Evolutionary conservation across 2,797 vertebrate species (phyloP).

Genomic region (Adrianichthys oophorus): DNA sequence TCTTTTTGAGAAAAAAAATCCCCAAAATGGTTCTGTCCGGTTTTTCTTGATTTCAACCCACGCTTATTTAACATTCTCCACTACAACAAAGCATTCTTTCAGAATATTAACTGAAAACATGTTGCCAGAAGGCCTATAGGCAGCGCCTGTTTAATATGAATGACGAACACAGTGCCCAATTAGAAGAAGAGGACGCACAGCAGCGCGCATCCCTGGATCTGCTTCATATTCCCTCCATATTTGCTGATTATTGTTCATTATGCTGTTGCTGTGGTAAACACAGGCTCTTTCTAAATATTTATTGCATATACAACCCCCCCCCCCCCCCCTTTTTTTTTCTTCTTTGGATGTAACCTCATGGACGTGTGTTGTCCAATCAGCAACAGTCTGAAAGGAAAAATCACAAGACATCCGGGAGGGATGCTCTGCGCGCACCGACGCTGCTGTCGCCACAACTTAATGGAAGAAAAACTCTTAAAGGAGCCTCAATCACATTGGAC

Average conservation of each 20-base stretch:
- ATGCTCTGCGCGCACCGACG: conserved; percentile 63
- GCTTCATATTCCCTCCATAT: conserved; percentile 2
- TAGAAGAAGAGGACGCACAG: conserved; percentile 29
- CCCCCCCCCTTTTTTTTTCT: too few species aligned
- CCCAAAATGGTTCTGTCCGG: too few species aligned
- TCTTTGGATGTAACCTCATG: conserved; percentile 33
- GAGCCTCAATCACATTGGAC: conserved; percentile 71
- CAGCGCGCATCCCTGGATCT: not conserved
- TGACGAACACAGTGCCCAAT: conserved; percentile 29
- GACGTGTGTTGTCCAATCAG: conserved; percentile 66
- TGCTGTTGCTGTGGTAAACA: not conserved
- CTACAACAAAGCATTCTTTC: conserved; percentile 31
- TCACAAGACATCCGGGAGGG: conserved; percentile 63
- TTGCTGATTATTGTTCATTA: not conserved
- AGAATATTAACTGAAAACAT: conserved; percentile 41
- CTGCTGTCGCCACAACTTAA: conserved; percentile 67
- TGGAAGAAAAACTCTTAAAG: conserved; percentile 73
- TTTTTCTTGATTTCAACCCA: too few species aligned
- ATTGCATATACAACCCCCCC: conserved; percentile 15
- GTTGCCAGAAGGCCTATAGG: conserved; percentile 47
- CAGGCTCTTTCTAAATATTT: conserved; percentile 18
- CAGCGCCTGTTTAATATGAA: conserved; percentile 42
- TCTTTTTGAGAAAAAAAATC: too few species aligned
- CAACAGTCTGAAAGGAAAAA: conserved; percentile 53
- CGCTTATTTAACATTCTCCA: too few species aligned